phyloP scores from a whole-genome alignment of 92 coral and sea anemone species.

The Porites cylindrica region DNA sequence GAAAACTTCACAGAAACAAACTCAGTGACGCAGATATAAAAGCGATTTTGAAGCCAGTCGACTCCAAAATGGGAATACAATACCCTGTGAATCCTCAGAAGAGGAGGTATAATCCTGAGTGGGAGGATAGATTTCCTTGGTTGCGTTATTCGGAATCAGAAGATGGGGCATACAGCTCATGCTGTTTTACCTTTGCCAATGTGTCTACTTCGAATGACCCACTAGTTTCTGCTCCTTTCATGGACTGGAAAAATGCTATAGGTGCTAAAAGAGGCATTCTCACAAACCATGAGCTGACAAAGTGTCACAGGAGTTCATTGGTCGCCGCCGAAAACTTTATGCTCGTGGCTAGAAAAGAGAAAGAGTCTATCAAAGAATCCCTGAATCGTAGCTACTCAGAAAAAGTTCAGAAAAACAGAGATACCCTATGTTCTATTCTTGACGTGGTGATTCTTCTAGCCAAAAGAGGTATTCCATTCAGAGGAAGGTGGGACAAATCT shows the following conservation, averaged over 20 bases:
- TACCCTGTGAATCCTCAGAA: slow-evolving; percentile 38
- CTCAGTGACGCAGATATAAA: too few relatives aligned
- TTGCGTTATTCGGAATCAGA: slow-evolving; percentile 1
- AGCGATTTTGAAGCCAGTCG: slow-evolving; percentile 10
- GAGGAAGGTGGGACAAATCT: slow-evolving; percentile 62
- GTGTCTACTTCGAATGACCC: slow-evolving; percentile 30
- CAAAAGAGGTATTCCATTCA: slow-evolving; percentile 57
- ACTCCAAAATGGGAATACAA: slow-evolving; percentile 35
- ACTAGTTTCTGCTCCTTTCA: neutral
- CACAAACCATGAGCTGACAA: too few relatives aligned
- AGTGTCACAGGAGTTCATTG: too few relatives aligned
- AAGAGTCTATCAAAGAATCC: too few relatives aligned
- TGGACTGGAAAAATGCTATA: too few relatives aligned
- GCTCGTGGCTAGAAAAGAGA: too few relatives aligned
- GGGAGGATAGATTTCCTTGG: slow-evolving; percentile 22
- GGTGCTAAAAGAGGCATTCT: too few relatives aligned
- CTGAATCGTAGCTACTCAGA: neutral
- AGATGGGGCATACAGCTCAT: slow-evolving; percentile 21
- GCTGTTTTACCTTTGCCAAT: slow-evolving; percentile 19
- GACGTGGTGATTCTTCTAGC: neutral
- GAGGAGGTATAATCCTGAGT: slow-evolving; percentile 13
- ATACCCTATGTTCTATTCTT: too few relatives aligned
- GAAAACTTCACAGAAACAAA: neutral
- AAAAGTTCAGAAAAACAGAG: slow-evolving; percentile 26
- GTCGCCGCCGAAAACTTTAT: too few relatives aligned